Conservation (phyloP, 2,888 invertebrate genomes). For the Campaea margaritaria region DNA sequence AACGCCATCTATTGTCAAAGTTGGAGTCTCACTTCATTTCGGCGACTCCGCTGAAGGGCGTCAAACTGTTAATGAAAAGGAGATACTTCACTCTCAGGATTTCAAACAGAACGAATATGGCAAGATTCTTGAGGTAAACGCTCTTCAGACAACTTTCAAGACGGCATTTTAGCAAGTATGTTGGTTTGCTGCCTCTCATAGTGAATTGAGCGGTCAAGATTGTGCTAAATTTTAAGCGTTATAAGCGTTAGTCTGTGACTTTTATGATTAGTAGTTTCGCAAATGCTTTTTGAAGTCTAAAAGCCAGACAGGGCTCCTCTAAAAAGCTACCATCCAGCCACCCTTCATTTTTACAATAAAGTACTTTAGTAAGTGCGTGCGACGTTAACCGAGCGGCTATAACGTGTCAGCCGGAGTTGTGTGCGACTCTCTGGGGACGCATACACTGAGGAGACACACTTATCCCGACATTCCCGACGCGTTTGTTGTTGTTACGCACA, state of each 20-base stretch:
- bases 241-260: background rate
- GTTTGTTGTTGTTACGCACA: slow-evolving; percentile 35
- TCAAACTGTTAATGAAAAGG: slow-evolving; percentile 37
- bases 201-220: slow-evolving; percentile 2
- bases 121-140: slow-evolving; percentile 25
- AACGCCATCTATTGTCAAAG: slow-evolving; percentile 25
- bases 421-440: slow-evolving; percentile 49
- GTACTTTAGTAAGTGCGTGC: slow-evolving; percentile 36
- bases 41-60: slow-evolving; percentile 4
- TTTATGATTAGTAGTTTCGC: background rate
- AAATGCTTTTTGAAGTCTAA: background rate
- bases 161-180: slow-evolving; percentile 18
- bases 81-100: slow-evolving; percentile 26
- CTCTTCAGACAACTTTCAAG: slow-evolving; percentile 14
- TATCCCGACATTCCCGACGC: slow-evolving; percentile 31
- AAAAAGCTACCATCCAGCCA: slow-evolving; percentile 9
- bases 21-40: slow-evolving; percentile 31
- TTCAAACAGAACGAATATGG: slow-evolving; percentile 36
- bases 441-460: slow-evolving; percentile 45
- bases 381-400: slow-evolving; percentile 42
- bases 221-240: background rate
- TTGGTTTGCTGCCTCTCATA: slow-evolving; percentile 2
- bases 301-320: background rate
- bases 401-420: slow-evolving; percentile 43
- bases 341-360: slow-evolving; percentile 32